Percentiles rank a stretch among this genome's conserved stretches.
Conservation (phyloP, 2,113 vertebrate species). For the Elephas maximus region DNA sequence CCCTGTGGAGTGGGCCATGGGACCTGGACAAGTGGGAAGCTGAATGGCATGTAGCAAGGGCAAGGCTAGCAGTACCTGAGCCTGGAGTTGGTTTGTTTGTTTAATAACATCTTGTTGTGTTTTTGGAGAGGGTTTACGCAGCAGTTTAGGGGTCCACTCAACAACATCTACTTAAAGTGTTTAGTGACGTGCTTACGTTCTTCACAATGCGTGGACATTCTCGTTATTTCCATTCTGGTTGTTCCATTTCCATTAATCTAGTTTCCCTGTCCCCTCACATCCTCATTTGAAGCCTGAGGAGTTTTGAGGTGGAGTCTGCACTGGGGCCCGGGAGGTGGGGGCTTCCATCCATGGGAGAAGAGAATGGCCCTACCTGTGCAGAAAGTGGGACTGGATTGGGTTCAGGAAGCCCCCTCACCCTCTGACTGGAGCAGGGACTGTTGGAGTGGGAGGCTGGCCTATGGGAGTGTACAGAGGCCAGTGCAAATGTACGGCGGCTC, state of each 20-base stretch:
- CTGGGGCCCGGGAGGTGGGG: neutral
- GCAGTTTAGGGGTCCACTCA: neutral
- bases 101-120: neutral
- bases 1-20: neutral
- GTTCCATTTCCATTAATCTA: neutral
- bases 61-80: neutral
- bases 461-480: neutral
- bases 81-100: neutral
- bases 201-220: neutral
- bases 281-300: neutral
- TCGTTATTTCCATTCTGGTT: neutral
- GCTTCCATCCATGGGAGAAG: neutral
- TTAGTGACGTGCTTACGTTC: neutral
- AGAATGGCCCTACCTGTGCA: neutral
- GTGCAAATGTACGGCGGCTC: neutral
- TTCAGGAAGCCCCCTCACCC: neutral
- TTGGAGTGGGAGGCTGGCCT: conserved; percentile 78
- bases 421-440: neutral
- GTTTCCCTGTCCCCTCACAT: neutral
- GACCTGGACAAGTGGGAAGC: neutral
- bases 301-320: neutral
- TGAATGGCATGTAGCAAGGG: neutral
- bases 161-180: neutral
- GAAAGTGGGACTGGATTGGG: neutral
- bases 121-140: neutral